Evolutionary conservation across 2,888 invertebrate species (phyloP), one percentile per base, ranked within the genome.

Genomic region (Neoitamus cyanurus): DNA sequence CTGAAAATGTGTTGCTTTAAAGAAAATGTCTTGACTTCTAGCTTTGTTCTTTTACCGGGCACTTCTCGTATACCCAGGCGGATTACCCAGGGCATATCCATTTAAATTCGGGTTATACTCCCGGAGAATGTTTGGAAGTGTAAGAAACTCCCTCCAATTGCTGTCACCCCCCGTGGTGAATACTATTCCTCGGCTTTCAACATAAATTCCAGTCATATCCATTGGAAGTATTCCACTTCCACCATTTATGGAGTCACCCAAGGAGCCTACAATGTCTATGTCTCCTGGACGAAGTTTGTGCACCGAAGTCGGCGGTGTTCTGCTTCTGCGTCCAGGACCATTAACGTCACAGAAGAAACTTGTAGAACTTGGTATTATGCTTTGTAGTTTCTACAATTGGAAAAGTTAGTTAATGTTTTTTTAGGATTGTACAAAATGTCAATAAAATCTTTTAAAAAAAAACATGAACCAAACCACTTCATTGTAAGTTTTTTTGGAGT

Each of bases 31-130:
- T 34, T 34, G 3, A 34, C 7, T 5, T 34, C 7, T 34, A 34
- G n/a, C n/a, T n/a, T n/a, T 34, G 34, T 34, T 34, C 3, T 34
- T 34, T 34, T 48, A 87, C 86, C 85, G 83, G 88, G 91, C 90
- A 0, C 88, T 86, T 9, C 90, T 88, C 30, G 93, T 91, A 42
- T 90, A 90, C 0, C 92, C 90, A 7, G 92, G 88, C 0, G 93
- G 92, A 88, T 93, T 93, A 15, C 90, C 90, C 0, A 92, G 84
- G 0, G 94, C 92, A 87, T 93, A 94, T 0, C 95, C 95, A 83
- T 94, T 90, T 20, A 95, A 88, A 70, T 93, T 92, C 0, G 94
- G 93, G 89, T 95, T 95, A 88, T 93, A 95, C 88, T 92, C 93
- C 88, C 93, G 93, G 25, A 94, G 88, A 69, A 94, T 93, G 89